A percentile compares a stretch with the other conserved stretches of the same genome.
Evolutionary conservation across 2,797 vertebrate species (phyloP).

Genomic region (Leuciscus waleckii): DNA sequence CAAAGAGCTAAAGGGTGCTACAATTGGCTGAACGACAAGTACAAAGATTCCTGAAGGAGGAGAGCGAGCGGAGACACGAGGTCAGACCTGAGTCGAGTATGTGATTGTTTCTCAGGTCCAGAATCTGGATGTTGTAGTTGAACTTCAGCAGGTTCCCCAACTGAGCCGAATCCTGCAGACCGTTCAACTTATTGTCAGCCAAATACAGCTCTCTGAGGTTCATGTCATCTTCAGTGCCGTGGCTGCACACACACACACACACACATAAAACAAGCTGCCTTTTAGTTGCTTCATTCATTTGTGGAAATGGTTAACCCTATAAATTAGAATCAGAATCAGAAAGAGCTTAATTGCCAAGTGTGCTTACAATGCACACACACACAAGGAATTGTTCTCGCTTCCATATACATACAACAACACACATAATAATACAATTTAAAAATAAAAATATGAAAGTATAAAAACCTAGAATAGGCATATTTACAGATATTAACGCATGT

Average conservation of each 20-base stretch:
- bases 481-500: background rate
- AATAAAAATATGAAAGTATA: background rate
- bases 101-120: constrained; percentile 94
- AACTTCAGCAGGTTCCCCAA: constrained; percentile 94
- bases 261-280: background rate
- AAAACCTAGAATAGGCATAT: background rate
- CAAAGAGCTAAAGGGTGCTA: background rate
- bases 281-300: background rate
- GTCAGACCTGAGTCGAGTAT: constrained; percentile 89
- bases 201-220: constrained; percentile 91
- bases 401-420: too few relatives aligned
- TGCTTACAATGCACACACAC: background rate
- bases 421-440: background rate
- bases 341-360: background rate
- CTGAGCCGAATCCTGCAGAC: constrained; percentile 93
- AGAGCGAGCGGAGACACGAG: constrained; percentile 22
- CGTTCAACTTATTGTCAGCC: constrained; percentile 93
- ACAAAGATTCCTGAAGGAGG: constrained; percentile 4
- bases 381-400: too few relatives aligned
- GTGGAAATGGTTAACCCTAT: background rate
- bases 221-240: constrained; percentile 96
- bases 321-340: background rate
- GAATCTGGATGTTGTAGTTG: constrained; percentile 93
- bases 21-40: background rate
- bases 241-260: constrained; percentile 29